These are phyloP conservation scores for Hemiprocne comata DNA, from an alignment of 2,113 vertebrate species.

Conservation along the genomic window DNA sequence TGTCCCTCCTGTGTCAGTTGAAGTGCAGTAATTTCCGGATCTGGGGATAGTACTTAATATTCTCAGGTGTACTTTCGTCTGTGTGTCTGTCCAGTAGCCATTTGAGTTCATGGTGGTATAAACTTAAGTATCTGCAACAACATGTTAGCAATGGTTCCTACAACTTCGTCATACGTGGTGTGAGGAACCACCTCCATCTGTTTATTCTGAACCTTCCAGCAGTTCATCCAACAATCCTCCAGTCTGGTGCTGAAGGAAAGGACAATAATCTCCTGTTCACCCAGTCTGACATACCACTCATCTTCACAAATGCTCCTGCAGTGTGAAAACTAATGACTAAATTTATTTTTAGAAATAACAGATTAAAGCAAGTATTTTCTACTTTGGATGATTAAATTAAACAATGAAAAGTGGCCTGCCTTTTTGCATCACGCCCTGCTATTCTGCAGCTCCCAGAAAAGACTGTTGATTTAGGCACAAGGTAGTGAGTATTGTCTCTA, in stretches of 20 bases:
- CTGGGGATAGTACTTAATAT: background rate
- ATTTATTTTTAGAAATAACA: background rate
- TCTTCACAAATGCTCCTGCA: background rate
- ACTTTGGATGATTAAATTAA: background rate
- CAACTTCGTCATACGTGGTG: accelerated
- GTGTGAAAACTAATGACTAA: background rate
- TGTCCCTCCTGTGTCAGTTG: background rate
- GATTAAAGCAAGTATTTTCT: background rate
- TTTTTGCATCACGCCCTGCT: background rate
- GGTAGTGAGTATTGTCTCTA: background rate
- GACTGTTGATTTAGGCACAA: background rate
- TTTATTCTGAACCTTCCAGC: background rate
- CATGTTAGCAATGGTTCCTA: background rate
- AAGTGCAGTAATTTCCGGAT: background rate
- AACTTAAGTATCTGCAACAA: background rate
- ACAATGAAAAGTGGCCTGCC: background rate
- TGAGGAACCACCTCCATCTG: background rate
- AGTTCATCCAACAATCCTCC: background rate
- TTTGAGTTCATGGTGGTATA: background rate
- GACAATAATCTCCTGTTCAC: background rate
- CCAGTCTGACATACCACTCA: background rate
- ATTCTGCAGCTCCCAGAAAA: background rate
- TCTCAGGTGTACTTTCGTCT: background rate
- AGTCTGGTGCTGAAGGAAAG: background rate
- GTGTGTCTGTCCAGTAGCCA: background rate